Percentiles rank a stretch among this genome's conserved stretches.
Evolutionary conservation across 1,140 invertebrate species (phyloP).

Genomic region (Cherax destructor): DNA sequence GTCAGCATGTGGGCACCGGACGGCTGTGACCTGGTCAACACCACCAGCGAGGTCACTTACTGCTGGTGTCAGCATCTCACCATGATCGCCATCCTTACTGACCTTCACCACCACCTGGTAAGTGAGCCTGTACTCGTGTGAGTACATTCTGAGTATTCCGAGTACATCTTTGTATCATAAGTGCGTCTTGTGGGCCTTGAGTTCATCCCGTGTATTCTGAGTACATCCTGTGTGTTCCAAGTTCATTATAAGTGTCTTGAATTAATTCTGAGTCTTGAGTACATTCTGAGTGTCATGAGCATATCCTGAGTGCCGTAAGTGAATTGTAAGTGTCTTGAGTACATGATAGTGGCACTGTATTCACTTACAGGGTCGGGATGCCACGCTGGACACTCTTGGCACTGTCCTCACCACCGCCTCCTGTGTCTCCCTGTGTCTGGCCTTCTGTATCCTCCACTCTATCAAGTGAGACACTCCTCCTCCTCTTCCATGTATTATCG

Average conservation of each 20-base stretch:
- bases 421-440: conserved; percentile 28
- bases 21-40: conserved; percentile 43
- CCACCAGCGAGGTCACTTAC: conserved; percentile 11
- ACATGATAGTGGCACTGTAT: not conserved
- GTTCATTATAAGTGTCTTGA: not conserved
- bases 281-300: not conserved
- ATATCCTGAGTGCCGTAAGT: not conserved
- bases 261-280: not conserved
- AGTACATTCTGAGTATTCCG: too few species aligned
- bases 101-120: conserved; percentile 56
- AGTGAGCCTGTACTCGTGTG: not conserved
- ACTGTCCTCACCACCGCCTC: conserved; percentile 51
- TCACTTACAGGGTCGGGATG: conserved; percentile 52
- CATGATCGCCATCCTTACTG: conserved; percentile 69
- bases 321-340: not conserved
- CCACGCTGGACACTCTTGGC: conserved; percentile 44
- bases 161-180: too few species aligned
- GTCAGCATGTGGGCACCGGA: conserved; percentile 48
- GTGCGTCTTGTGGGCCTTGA: too few species aligned
- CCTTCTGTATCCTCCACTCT: conserved; percentile 55
- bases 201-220: not conserved
- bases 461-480: conserved; percentile 46
- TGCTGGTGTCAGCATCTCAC: conserved; percentile 62
- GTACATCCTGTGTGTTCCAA: not conserved
- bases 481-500: too few species aligned